phyloP scores from a whole-genome alignment of 2,113 vertebrate species.

The Australoheros scitulus region DNA sequence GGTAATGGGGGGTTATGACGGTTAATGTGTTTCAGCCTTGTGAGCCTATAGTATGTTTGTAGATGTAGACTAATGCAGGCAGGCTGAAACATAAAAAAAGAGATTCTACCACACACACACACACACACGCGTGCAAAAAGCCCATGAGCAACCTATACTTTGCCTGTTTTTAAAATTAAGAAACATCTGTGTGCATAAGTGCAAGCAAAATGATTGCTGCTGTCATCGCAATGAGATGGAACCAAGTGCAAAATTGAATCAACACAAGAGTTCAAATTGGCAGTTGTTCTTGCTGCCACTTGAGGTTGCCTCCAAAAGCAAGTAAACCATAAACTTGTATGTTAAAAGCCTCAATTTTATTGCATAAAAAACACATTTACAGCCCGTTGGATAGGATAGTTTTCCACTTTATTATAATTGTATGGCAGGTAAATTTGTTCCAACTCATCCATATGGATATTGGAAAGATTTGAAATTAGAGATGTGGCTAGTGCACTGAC shows the following conservation, averaged over 20 bases:
- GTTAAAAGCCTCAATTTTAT: background rate
- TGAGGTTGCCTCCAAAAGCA: background rate
- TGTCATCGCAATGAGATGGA: background rate
- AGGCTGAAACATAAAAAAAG: background rate
- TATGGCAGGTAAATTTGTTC: no score
- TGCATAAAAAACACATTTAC: background rate
- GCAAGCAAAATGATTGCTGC: background rate
- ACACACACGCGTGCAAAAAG: background rate
- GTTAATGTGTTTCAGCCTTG: constrained; percentile 10
- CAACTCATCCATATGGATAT: background rate
- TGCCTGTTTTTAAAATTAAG: no score
- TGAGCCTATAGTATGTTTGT: background rate
- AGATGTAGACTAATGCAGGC: background rate
- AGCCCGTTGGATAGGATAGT: background rate
- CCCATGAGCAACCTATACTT: background rate
- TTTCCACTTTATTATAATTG: background rate
- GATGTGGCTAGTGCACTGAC: background rate
- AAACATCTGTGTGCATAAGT: no score
- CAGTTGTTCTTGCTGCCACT: background rate
- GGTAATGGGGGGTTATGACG: background rate
- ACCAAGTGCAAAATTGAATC: background rate
- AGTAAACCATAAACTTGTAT: background rate
- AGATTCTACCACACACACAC: background rate
- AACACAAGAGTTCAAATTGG: background rate
- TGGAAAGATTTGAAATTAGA: background rate